Base-by-base conservation (phyloP, 2,888 invertebrate species). In the Leptopilina syphax region DNA sequence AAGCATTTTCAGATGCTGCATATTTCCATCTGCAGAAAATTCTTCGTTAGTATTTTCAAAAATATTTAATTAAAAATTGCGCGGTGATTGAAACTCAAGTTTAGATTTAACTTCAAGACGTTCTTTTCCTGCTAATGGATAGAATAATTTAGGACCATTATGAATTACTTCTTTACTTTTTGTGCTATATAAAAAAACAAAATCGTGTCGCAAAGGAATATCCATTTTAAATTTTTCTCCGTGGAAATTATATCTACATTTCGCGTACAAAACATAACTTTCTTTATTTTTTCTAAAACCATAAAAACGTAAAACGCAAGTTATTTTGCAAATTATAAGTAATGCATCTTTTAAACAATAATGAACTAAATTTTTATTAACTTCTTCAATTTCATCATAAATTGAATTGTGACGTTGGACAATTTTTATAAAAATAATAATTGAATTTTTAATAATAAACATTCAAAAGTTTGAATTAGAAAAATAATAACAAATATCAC, bases 1-100 rank as follows among this genome's bases (percentile, higher is more conserved):
- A 12, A 80, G 47, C 1, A 50, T 12, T 65, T 34, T 44, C 57
- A 76, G 24, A 47, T 80, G 34, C 50, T 78, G 80, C 76, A 78
- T 60, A 68, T 80, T 68, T 12, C 78, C 78, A 60, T 77, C 78
- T 5, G 27, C 47, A 10, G 78, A 78, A 10, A 65, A 77, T 50
- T 80, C 80, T 57, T 27, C 65, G 41, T 80, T 70, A 9, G 70
- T 76, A 44, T 78, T 41, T 27, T 12, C 1, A 1, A 24, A 44
- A 12, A 60, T 13, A 65, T 57, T 24, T 24, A 77, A 76, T 41
- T 80, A 76, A 13, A 24, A 65, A 73, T 57, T 44, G 65, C 80
- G 27, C 4, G 80, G 77, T 13, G 50, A 24, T 12, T 34, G 44
- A 24, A 5, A n/a, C n/a, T 65, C 44, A 44, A 77, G 34, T n/a